Conservation (phyloP, 2,113 vertebrate genomes). For the Chelonoidis abingdonii region DNA sequence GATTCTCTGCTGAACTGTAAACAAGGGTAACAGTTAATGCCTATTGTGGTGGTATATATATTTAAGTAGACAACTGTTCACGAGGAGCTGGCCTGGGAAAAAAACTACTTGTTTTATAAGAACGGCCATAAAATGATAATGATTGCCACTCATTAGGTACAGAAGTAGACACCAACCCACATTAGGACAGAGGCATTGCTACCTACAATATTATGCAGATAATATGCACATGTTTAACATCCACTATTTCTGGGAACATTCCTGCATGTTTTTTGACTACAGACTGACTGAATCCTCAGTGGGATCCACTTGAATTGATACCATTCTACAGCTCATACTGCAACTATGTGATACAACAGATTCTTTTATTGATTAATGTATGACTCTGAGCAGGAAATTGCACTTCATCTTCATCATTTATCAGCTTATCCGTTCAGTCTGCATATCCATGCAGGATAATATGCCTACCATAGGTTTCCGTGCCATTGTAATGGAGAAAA, state of each 20-base stretch:
- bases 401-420: constrained; percentile 20
- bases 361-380: constrained; percentile 36
- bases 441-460: neutral
- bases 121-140: neutral
- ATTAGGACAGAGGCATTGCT: constrained; percentile 12
- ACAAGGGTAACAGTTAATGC: neutral
- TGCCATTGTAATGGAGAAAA: neutral
- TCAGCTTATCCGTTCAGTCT: neutral
- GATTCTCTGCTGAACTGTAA: neutral
- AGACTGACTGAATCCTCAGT: neutral
- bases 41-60: neutral
- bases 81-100: neutral
- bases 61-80: neutral
- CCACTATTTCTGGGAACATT: constrained; percentile 33
- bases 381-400: constrained; percentile 39
- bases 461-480: constrained; percentile 26
- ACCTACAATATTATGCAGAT: neutral
- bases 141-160: neutral
- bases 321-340: neutral
- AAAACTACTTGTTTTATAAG: accelerated
- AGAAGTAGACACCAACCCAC: neutral
- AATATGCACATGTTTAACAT: neutral
- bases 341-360: constrained; percentile 34
- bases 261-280: neutral
- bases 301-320: constrained; percentile 49